These are phyloP conservation scores for Heliconius nattereri DNA, from an alignment of 1,140 invertebrate species.

Conservation along the genomic window DNA sequence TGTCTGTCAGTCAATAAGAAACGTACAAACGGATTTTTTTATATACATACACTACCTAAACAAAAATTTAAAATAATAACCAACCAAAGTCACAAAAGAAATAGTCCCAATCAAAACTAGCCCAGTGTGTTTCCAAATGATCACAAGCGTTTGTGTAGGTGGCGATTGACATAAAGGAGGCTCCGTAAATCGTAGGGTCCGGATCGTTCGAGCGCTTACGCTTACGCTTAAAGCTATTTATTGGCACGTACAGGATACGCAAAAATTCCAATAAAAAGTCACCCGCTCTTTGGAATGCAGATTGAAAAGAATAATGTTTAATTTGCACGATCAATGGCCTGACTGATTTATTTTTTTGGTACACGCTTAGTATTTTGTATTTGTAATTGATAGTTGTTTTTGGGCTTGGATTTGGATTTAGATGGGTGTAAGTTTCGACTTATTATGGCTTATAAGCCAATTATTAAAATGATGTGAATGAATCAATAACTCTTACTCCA, in stretches of 20 bases:
- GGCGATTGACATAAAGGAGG: slow-evolving; percentile 68
- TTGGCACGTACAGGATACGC: slow-evolving; percentile 76
- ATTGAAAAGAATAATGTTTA: slow-evolving; percentile 78
- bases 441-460: too few species aligned
- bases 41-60: background rate
- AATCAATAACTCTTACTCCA: too few species aligned
- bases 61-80: background rate
- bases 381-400: slow-evolving; percentile 30
- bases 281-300: slow-evolving; percentile 57
- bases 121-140: slow-evolving; percentile 8
- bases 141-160: slow-evolving; percentile 41
- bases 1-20: background rate
- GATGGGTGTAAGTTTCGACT: background rate
- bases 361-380: slow-evolving; percentile 42
- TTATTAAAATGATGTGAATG: too few species aligned
- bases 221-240: slow-evolving; percentile 69
- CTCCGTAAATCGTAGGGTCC: slow-evolving; percentile 62
- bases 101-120: slow-evolving; percentile 2
- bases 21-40: too few species aligned
- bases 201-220: slow-evolving; percentile 46
- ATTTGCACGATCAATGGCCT: slow-evolving; percentile 64
- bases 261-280: slow-evolving; percentile 79
- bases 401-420: background rate
- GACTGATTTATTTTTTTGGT: slow-evolving; percentile 53
- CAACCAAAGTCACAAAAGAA: background rate